Conservation (phyloP, 2,113 vertebrate species). For the Malurus melanocephalus region DNA sequence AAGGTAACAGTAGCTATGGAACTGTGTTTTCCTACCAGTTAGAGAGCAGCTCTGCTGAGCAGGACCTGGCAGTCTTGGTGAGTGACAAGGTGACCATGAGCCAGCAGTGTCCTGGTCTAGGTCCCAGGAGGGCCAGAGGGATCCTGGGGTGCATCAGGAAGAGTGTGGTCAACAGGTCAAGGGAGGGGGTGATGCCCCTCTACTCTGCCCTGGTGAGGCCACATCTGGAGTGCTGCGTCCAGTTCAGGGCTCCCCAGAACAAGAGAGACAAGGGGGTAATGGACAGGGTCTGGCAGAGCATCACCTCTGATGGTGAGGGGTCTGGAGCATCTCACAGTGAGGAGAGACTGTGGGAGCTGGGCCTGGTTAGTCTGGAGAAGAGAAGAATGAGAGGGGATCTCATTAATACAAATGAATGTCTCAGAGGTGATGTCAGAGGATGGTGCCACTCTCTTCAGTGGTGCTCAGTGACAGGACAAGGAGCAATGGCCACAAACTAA, state of each 20-base stretch:
- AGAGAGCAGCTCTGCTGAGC: neutral
- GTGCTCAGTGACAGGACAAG: rapidly evolving
- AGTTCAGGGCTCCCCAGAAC: neutral
- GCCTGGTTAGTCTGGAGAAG: neutral
- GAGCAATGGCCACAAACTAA: neutral
- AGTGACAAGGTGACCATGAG: neutral
- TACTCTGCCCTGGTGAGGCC: neutral
- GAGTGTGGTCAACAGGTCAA: neutral
- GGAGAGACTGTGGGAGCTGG: neutral
- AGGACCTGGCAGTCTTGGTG: neutral
- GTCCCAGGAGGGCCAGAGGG: rapidly evolving
- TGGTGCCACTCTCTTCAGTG: neutral
- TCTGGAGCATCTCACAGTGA: neutral
- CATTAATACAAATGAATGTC: neutral
- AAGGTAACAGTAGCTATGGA: neutral
- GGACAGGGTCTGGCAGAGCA: neutral
- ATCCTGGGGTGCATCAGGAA: neutral
- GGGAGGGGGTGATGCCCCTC: neutral
- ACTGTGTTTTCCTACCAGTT: neutral
- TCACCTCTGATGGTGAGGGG: neutral
- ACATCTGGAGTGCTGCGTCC: neutral
- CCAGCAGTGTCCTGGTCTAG: neutral
- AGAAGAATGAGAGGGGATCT: neutral
- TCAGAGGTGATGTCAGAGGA: neutral
- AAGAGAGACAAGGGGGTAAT: neutral